Evolutionary conservation across 2,888 invertebrate genomes (phyloP).

Genomic region (Pachliopta kotzebuea): DNA sequence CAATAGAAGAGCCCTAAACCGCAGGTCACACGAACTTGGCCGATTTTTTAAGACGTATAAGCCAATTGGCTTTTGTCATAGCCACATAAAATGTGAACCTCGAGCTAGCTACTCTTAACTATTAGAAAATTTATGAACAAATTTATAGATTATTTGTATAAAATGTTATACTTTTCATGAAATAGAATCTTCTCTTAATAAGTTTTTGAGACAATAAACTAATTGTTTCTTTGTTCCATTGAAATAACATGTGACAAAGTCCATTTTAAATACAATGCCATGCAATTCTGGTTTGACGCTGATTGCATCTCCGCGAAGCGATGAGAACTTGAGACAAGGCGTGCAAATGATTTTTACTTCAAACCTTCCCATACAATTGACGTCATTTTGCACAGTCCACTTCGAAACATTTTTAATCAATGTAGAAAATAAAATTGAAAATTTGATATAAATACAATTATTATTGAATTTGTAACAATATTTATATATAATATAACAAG

Average conservation of each 20-base stretch:
- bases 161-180: background rate
- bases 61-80: too few relatives aligned
- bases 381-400: background rate
- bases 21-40: too few relatives aligned
- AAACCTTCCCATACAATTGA: background rate
- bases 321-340: background rate
- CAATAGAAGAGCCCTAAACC: too few relatives aligned
- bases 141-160: background rate
- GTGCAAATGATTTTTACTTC: background rate
- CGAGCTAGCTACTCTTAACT: too few relatives aligned
- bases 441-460: background rate
- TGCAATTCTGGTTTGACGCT: background rate
- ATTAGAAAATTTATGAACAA: background rate
- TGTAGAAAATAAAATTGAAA: background rate
- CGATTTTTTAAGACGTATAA: too few relatives aligned
- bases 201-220: background rate
- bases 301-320: background rate
- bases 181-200: background rate
- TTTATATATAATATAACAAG: too few relatives aligned
- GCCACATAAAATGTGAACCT: too few relatives aligned
- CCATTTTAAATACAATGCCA: conserved; percentile 4
- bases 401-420: background rate
- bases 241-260: conserved; percentile 18
- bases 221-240: conserved; percentile 6
- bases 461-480: background rate